Evolutionary conservation across 1,140 invertebrate genomes (phyloP), one percentile per base, ranked within the genome.

Genomic region (Pogonomyrmex californicus): DNA sequence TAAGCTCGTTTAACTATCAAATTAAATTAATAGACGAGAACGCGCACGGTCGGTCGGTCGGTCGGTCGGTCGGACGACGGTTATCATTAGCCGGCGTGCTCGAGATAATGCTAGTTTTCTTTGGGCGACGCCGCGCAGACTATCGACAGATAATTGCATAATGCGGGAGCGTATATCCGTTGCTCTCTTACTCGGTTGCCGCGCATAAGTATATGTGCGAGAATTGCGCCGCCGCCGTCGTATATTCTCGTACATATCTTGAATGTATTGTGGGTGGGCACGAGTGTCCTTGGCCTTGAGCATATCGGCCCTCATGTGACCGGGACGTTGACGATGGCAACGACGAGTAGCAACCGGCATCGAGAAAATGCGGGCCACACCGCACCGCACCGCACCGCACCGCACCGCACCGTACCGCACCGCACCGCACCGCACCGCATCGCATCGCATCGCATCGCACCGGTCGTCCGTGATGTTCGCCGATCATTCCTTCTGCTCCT

Each of bases 201-300:
- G 75, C 66, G 56, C 70, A 56, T 63, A 77, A 54, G 60, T 73
- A 85, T 73, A 85, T 79, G 66, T 23, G 33, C 58, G 58, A 44
- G 68, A 60, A 47, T 47, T 12, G 44, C 41, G 44, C 41, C 76
- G 71, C 56, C 56, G 79, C n/a, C 68, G 70, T 41, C 79, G 79
- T 38, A 65, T 71, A 41, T 73, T 51, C 79, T 60, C 66, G 79
- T 17, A 54, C 49, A 68, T 83, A 33, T 51, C 79, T 60, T 54
- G 79, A 17, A 54, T 62, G 79, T 83, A 33, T 83, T 60, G 79
- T 60, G 79, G 68, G 66, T 78, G 65, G 76, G 41, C 70, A 60
- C 14, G 49, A 54, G 75, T 92, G 94, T 91, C 93, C 94, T 95
- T 93, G 94, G 91, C 94, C 94, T 95, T 95, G 94, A 92, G 89